These are phyloP conservation scores for Lerema accius DNA, from an alignment of 1,140 invertebrate species.

Conservation along the genomic window DNA sequence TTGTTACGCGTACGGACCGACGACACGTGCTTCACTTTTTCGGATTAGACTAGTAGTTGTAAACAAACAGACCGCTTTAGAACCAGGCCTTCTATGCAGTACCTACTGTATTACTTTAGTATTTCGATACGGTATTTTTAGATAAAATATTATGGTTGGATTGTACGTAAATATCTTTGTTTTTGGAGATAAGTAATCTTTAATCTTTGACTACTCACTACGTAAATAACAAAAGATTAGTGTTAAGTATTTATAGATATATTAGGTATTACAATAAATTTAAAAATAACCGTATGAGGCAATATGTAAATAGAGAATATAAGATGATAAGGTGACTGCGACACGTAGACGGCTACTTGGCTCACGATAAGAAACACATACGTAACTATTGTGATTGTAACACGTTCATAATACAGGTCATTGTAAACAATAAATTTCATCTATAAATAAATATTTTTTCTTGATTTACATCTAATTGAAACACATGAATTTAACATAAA, in stretches of 20 bases:
- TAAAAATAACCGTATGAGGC: constrained; percentile 44
- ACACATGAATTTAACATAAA: too few species aligned
- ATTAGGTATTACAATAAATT: constrained; percentile 23
- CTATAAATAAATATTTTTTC: background rate
- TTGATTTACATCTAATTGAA: too few species aligned
- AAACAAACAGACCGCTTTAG: constrained; percentile 14
- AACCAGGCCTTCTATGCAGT: background rate
- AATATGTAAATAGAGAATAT: constrained; percentile 45
- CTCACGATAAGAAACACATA: constrained; percentile 42
- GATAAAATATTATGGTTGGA: too few species aligned
- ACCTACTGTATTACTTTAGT: background rate
- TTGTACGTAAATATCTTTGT: too few species aligned
- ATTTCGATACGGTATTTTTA: too few species aligned
- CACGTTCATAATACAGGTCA: background rate
- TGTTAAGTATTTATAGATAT: constrained; percentile 36
- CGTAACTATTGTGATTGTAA: constrained; percentile 38
- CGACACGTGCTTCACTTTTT: constrained; percentile 50
- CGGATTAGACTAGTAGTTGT: constrained; percentile 20
- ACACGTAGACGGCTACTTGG: constrained; percentile 39
- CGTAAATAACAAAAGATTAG: too few species aligned
- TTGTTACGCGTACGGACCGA: constrained; percentile 51
- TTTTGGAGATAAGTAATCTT: too few species aligned
- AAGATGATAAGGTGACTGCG: constrained; percentile 42
- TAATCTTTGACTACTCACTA: too few species aligned
- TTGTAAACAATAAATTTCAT: background rate